These are phyloP conservation scores for Cyprinodon tularosa DNA, from an alignment of 2,113 vertebrate genomes.

Conservation along the genomic window DNA sequence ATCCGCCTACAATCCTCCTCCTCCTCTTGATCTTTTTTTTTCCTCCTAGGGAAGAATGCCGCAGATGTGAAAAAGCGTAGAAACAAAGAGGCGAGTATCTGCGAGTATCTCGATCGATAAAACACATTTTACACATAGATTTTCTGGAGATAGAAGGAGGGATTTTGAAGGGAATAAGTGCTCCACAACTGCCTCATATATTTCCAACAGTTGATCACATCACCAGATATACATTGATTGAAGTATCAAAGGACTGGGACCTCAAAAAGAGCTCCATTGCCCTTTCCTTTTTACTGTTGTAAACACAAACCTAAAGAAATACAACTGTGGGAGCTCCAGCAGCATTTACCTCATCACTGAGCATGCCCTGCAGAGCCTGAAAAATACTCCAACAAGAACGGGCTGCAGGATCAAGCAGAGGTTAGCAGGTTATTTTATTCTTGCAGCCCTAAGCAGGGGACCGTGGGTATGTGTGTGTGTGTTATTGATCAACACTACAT, in stretches of 20 bases:
- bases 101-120: conserved; percentile 59
- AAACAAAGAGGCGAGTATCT: conserved; percentile 51
- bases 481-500: conserved; percentile 64
- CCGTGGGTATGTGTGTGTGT: conserved; percentile 22
- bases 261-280: conserved; percentile 30
- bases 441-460: conserved; percentile 32
- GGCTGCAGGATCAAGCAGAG: conserved; percentile 28
- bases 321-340: conserved; percentile 2
- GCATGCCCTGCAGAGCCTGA: conserved; percentile 27
- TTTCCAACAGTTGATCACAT: conserved; percentile 60
- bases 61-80: conserved; percentile 14
- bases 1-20: conserved; percentile 4
- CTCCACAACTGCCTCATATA: conserved; percentile 32
- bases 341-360: conserved; percentile 1
- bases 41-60: conserved; percentile 7
- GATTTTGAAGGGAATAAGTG: conserved; percentile 31
- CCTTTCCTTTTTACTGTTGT: conserved; percentile 30
- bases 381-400: conserved; percentile 33
- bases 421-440: conserved; percentile 56
- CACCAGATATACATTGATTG: conserved; percentile 55
- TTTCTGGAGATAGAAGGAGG: conserved; percentile 13
- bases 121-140: conserved; percentile 52
- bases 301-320: conserved; percentile 7
- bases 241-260: conserved; percentile 39
- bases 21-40: background rate